Conservation (phyloP, 2,113 vertebrate genomes). For the Triplophysa dalaica region DNA sequence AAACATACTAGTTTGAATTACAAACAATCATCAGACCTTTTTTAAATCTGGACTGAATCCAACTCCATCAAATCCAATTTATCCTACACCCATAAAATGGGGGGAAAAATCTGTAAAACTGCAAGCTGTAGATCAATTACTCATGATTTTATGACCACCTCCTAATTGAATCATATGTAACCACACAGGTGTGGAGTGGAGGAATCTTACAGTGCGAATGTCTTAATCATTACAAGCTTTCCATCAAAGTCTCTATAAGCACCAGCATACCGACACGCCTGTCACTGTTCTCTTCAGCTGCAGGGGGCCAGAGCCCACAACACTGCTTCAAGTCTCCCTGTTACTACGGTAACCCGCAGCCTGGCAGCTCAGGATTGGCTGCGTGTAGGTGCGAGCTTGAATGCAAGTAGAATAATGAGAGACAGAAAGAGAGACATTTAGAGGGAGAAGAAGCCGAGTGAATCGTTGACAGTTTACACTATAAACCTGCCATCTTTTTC, state of each 20-base stretch:
- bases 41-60: background rate
- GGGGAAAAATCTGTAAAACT: background rate
- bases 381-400: slow-evolving; percentile 41
- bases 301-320: slow-evolving; percentile 29
- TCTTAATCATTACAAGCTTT: slow-evolving; percentile 29
- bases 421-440: background rate
- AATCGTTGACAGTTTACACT: slow-evolving; percentile 30
- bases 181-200: slow-evolving; percentile 25
- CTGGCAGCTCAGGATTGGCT: slow-evolving; percentile 63
- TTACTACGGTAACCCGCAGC: slow-evolving; percentile 71
- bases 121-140: background rate
- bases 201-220: slow-evolving; percentile 12
- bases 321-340: slow-evolving; percentile 61
- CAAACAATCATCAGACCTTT: no score
- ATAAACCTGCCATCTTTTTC: slow-evolving; percentile 23
- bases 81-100: background rate
- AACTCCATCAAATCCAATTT: slow-evolving; percentile 19
- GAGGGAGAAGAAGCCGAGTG: slow-evolving; percentile 27
- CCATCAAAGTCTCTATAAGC: slow-evolving; percentile 39
- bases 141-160: slow-evolving; percentile 5
- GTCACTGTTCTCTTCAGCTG: slow-evolving; percentile 57
- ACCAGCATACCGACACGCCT: slow-evolving; percentile 62
- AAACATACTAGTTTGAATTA: no score
- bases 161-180: slow-evolving; percentile 22
- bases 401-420: slow-evolving; percentile 54